A percentile compares a stretch with the other conserved stretches of the same genome.
phyloP scores from a whole-genome alignment of 2,797 vertebrate species.

The Halcyon chelicuti region DNA sequence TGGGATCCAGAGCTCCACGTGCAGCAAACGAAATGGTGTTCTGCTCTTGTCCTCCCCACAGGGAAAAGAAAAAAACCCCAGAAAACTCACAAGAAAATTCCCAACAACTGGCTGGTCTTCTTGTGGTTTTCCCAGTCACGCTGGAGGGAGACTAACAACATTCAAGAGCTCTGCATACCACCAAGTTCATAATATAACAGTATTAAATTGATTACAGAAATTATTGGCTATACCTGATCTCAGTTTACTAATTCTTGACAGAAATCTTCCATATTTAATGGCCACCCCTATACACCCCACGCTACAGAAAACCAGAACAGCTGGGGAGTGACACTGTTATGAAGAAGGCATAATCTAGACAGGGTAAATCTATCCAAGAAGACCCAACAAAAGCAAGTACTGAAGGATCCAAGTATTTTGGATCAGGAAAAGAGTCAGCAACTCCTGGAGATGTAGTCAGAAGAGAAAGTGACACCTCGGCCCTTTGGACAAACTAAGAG shows the following conservation, averaged over 20 bases:
- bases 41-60: fast-evolving
- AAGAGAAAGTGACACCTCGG: not conserved
- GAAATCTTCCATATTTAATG: not conserved
- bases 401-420: not conserved
- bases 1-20: not conserved
- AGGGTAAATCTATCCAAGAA: not conserved
- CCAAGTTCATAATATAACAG: not conserved
- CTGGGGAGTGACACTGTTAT: not conserved
- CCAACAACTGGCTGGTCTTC: not conserved
- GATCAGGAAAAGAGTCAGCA: not conserved
- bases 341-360: not conserved
- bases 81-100: not conserved
- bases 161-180: not conserved
- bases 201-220: not conserved
- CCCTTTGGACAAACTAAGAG: not conserved
- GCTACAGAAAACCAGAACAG: not conserved
- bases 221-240: not conserved
- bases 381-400: not conserved
- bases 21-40: not conserved
- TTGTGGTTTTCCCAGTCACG: not conserved
- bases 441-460: not conserved
- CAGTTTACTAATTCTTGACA: not conserved
- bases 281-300: not conserved
- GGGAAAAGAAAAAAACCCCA: not conserved
- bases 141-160: not conserved